Evolutionary conservation across 2,113 vertebrate genomes (phyloP), one percentile per base, ranked within the genome.

Genomic region (Macrotus californicus): DNA sequence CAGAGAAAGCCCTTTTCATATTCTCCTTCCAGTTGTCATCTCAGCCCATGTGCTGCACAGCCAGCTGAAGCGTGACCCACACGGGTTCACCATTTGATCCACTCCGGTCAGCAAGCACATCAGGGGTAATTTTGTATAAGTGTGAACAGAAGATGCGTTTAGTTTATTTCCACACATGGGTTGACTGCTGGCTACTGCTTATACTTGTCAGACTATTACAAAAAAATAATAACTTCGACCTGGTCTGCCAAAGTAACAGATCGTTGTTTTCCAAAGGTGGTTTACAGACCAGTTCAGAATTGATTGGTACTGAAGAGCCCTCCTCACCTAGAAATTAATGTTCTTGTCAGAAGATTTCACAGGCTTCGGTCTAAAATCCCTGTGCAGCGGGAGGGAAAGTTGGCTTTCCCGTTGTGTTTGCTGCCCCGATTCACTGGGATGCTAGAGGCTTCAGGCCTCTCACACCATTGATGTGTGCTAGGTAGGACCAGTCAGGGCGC

Each of bases 241-340:
- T 61, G 54, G 15, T 66, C 52, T 61, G 75, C 83, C 7, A 59
- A 89, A 83, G 26, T 77, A 93, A 73, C 56, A 10, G 11, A 31
- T 77, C 26, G 15, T 87, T 81, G 41, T 70, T 96, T 93, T 88
- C 39, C 46, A 76, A 56, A 76, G 2, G 4, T 46, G 3, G 34
- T 91, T 92, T 95, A 66, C 50, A 87, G 80, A 72, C 76, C 52
- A 80, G 41, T 72, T 93, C 66, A 81, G 48, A 81, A 83, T 66
- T 84, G 31, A 46, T 31, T 39, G 3, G 13, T 64, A 39, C 59
- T 59, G 14, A 84, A 83, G 87, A 77, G 18, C 46, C 4, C 81
- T 81, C 43, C 9, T 93, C 31, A 15, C 43, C n/a, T 88, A 29
- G 36, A 29, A 79, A 59, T 21, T 56, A 66, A 41, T n/a, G 11